Evolutionary conservation across 2,888 invertebrate genomes (phyloP), one percentile per base, ranked within the genome.

Genomic region (Pandemis corylana): DNA sequence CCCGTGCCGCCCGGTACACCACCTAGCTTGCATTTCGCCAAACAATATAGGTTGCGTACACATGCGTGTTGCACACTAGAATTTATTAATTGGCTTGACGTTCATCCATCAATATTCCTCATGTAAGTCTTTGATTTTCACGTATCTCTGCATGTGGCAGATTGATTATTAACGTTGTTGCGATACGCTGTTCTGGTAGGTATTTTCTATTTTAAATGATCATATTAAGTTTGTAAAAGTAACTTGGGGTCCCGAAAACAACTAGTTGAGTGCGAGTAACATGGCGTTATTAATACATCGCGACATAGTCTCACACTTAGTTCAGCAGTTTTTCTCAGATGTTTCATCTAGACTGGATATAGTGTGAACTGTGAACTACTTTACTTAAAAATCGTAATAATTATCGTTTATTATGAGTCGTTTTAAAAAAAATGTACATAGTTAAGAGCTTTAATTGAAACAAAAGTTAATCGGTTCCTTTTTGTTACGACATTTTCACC

Each of bases 11-110:
- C 20, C 49, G 20, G 59, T 28, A 28, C 49, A 61, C 20, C 46
- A 7, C 59, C n/a, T 56, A 41, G 20, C 15, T 5, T 64, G 64
- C 62, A 72, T n/a, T 61, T 72, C 20, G 42, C 13, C 41, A 51
- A n/a, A 56, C 20, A 56, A 36, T 36, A 41, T 12, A 20, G 46
- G 36, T 56, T 56, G 53, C 63, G 63, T 53, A 44, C 42, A 42
- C 20, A 51, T 42, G 63, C 51, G 69, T 70, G 12, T 9, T 42
- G 20, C n/a, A 41, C 20, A 13, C 41, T 41, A n/a, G n/a, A 20
- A 7, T 15, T 59, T 28, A 59, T 20, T 59, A 28, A 2, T 59
- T 7, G 5, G 51, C 56, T 56, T 15, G 56, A 4, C 20, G 7
- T 56, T n/a, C 20, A 4, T 56, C 56, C 15, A 56, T n/a, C 2